Evolutionary conservation across 2,888 invertebrate species (phyloP), one percentile per base, ranked within the genome.

Genomic region (Xestoiulus laeticollis): DNA sequence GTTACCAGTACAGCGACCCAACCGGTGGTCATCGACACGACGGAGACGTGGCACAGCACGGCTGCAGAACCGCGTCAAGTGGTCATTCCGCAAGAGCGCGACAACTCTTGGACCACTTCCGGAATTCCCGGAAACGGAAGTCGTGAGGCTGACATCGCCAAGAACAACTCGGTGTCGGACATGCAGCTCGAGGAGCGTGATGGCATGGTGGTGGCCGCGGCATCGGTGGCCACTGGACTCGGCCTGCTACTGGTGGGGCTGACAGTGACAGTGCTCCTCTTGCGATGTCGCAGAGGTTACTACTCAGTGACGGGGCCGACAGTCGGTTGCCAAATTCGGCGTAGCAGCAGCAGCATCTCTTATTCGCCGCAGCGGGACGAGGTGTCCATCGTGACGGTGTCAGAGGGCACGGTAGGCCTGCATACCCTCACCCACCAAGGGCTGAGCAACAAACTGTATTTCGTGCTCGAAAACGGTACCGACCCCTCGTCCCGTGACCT

Each of bases 311-410:
- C 88, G 6, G 78, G 87, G 19, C 33, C 68, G n/a, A 32, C 33
- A 8, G 59, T 19, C 12, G 83, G 78, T 0, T 85, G 87, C 26
- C 82, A 19, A 5, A 88, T 88, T 30, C 88, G 88, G 32, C 85
- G 89, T 8, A 87, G 90, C 43, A 89, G 89, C 78, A 89, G 90
- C 38, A 89, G 89, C 87, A 90, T 90, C 48, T 90, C 90, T 2
- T 90, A 90, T 87, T 89, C 89, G 32, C 90, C 90, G 2, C 90
- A 90, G 33, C 89, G 89, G 33, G 90, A 90, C 85, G 90, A 90
- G 85, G 90, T 90, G 33, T 90, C 90, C 53, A 90, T 90, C 19
- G 89, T 90, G n/a, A 90, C 90, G 10, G 88, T 90, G 16, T 88
- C 90, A 14, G 90, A 90, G 10, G 89, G 90, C 16, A 89, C 89